These are phyloP conservation scores for Busseola fusca DNA, from an alignment of 2,888 invertebrate species.

Conservation along the genomic window DNA sequence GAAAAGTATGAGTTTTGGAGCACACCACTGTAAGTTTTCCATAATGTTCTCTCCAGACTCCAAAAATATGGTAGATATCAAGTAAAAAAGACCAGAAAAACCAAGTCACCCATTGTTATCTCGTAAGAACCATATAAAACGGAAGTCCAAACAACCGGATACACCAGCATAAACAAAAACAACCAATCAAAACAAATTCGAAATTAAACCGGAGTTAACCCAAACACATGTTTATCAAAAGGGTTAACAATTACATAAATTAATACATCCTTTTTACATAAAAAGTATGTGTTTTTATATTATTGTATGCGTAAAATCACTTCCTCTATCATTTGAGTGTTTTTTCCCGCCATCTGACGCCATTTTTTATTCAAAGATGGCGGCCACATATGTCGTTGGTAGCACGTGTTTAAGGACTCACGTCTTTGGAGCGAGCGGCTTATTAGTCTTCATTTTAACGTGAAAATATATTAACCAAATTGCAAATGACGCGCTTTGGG, in stretches of 20 bases:
- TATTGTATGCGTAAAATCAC: constrained; percentile 85
- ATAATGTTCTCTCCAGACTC: not conserved
- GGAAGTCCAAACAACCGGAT: constrained; percentile 78
- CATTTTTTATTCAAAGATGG: constrained; percentile 78
- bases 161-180: constrained; percentile 73
- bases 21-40: not conserved
- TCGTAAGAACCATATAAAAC: constrained; percentile 62
- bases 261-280: constrained; percentile 84
- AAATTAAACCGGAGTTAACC: constrained; percentile 83
- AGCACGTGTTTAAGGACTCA: constrained; percentile 77
- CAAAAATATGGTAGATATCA: not conserved
- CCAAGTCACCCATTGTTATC: constrained; percentile 48
- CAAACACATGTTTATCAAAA: constrained; percentile 85
- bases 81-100: constrained; percentile 12
- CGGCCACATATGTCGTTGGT: constrained; percentile 78
- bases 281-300: constrained; percentile 78
- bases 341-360: constrained; percentile 84
- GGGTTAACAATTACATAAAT: constrained; percentile 88
- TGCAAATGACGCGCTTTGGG: constrained; percentile 32
- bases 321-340: constrained; percentile 84
- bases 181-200: constrained; percentile 85
- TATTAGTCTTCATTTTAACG: constrained; percentile 52
- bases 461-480: constrained; percentile 38
- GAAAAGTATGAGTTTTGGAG: too few species aligned
- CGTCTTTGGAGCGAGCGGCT: constrained; percentile 51